phyloP scores from a whole-genome alignment of 2,113 vertebrate genomes.

The Eptatretus burgeri region DNA sequence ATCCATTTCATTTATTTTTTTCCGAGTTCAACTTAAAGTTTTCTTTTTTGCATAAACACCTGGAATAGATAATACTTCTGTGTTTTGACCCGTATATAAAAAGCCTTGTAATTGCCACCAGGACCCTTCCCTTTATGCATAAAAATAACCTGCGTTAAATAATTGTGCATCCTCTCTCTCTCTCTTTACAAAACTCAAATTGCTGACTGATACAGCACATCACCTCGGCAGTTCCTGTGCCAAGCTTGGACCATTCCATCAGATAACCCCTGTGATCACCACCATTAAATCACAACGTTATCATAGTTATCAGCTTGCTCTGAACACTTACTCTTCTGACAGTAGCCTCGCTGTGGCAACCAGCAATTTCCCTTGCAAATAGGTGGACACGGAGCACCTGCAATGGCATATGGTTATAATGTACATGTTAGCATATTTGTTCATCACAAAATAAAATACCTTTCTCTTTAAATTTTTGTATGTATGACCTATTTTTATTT shows the following conservation, averaged over 20 bases:
- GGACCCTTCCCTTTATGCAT: no score
- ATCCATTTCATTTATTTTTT: no score
- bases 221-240: background rate
- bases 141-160: background rate
- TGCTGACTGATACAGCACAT: no score
- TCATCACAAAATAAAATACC: background rate
- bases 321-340: conserved; percentile 1
- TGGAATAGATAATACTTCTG: no score
- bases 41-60: no score
- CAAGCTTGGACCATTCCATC: background rate
- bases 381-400: conserved; percentile 2
- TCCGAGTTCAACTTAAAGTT: no score
- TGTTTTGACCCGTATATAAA: no score
- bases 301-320: background rate
- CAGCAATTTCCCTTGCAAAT: conserved; percentile 1
- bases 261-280: background rate
- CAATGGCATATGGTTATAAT: background rate
- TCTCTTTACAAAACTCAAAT: background rate
- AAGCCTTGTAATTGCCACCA: no score
- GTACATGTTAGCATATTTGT: background rate
- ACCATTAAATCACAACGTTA: background rate
- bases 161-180: background rate
- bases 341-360: background rate
- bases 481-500: background rate
- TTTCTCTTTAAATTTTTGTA: background rate